phyloP scores from a whole-genome alignment of 2,113 vertebrate species.

The Grammomys surdaster region DNA sequence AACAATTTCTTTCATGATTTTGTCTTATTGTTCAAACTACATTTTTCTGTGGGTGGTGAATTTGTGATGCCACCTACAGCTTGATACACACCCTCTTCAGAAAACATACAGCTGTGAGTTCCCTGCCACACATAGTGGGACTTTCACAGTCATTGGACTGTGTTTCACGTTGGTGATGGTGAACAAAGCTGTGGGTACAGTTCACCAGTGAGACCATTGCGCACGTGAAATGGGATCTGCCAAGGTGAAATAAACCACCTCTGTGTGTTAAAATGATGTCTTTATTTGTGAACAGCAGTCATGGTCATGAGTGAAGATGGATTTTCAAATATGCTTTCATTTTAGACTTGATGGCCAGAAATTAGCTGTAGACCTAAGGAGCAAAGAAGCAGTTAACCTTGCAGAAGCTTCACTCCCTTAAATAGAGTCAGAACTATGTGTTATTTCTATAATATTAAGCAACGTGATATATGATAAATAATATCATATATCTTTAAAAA shows the following conservation, averaged over 20 bases:
- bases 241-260: not conserved
- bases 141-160: not conserved
- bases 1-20: constrained; percentile 2
- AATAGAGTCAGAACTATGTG: not conserved
- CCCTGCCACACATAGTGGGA: not conserved
- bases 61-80: not conserved
- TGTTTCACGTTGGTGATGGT: not conserved
- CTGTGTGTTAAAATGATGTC: not conserved
- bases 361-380: not conserved
- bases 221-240: not conserved
- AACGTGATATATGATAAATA: not conserved
- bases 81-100: not conserved
- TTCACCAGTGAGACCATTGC: not conserved
- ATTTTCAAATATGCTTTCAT: not conserved
- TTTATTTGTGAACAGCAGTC: not conserved
- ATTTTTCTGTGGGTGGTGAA: not conserved
- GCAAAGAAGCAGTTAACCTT: not conserved
- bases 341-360: not conserved
- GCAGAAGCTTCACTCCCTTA: not conserved
- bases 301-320: not conserved
- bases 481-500: not conserved
- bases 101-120: not conserved
- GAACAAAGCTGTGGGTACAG: not conserved
- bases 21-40: not conserved
- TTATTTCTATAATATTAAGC: not conserved